Conservation (phyloP, 2,797 vertebrate species). For the Chelidonichthys spinosus region DNA sequence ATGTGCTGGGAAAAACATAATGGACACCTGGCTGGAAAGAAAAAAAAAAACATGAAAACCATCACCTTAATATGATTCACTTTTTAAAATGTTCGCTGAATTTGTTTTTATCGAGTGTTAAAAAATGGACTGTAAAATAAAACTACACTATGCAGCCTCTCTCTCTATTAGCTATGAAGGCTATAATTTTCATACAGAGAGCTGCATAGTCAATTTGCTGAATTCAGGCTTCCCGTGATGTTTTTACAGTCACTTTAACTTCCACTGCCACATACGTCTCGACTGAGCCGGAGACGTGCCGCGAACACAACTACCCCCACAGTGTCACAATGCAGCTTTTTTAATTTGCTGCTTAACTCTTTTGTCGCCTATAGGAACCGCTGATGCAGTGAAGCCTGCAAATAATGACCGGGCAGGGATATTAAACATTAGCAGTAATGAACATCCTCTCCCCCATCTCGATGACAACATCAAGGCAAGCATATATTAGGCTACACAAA, state of each 20-base stretch:
- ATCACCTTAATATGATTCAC: not conserved
- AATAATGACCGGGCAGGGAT: slow-evolving; percentile 23
- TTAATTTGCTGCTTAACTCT: slow-evolving; percentile 21
- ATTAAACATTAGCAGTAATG: slow-evolving; percentile 48
- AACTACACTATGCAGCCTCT: not conserved
- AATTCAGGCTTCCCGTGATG: slow-evolving; percentile 43
- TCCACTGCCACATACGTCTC: slow-evolving; percentile 36
- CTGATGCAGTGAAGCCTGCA: slow-evolving; percentile 21
- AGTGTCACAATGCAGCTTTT: slow-evolving; percentile 38
- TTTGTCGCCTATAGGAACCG: slow-evolving; percentile 1
- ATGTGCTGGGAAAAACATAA: not conserved
- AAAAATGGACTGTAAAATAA: not conserved
- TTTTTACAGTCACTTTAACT: slow-evolving; percentile 52
- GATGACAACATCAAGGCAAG: slow-evolving; percentile 17
- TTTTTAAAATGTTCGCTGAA: not conserved
- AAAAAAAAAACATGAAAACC: not conserved
- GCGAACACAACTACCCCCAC: slow-evolving; percentile 26
- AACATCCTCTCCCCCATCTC: slow-evolving; percentile 21
- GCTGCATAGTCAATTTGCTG: slow-evolving; percentile 31
- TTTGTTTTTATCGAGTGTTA: slow-evolving; percentile 2
- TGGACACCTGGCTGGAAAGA: slow-evolving; percentile 16
- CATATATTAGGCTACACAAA: slow-evolving; percentile 44
- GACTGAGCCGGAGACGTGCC: slow-evolving; percentile 41
- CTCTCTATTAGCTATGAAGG: slow-evolving; percentile 26
- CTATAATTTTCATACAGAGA: slow-evolving; percentile 38